These are phyloP conservation scores for Poecilia wingei DNA, from an alignment of 2,797 vertebrate genomes.

Conservation along the genomic window DNA sequence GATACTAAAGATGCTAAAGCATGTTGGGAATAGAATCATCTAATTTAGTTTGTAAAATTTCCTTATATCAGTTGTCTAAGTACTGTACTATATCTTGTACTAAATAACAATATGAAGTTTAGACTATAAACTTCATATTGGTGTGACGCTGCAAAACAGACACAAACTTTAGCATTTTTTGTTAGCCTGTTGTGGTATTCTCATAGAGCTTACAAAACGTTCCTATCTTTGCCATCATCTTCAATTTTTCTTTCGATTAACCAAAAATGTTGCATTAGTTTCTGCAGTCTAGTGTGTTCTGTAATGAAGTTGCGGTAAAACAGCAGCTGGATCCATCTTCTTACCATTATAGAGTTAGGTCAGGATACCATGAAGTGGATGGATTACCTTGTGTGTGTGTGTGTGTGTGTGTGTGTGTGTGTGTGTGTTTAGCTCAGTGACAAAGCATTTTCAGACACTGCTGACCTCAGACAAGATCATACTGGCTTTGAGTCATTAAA, in stretches of 20 bases:
- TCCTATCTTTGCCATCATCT: neutral
- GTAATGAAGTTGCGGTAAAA: neutral
- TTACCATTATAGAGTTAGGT: neutral
- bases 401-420: neutral
- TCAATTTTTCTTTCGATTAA: neutral
- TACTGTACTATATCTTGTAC: neutral
- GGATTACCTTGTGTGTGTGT: neutral
- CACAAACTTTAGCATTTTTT: neutral
- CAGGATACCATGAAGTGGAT: neutral
- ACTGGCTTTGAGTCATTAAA: neutral
- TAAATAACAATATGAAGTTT: neutral
- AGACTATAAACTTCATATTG: neutral
- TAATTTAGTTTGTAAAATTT: neutral
- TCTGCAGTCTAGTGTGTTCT: neutral
- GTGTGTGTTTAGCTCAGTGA: conserved; percentile 31
- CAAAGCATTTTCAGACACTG: conserved; percentile 32
- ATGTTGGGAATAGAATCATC: neutral
- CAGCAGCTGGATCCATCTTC: neutral
- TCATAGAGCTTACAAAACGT: neutral
- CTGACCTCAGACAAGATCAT: conserved; percentile 17
- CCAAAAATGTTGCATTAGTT: neutral
- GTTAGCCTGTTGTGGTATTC: neutral
- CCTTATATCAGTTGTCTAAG: neutral
- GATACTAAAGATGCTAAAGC: neutral
- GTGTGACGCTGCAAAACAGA: neutral